Evolutionary conservation across 2,113 vertebrate genomes (phyloP).

Genomic region (Agapornis roseicollis): DNA sequence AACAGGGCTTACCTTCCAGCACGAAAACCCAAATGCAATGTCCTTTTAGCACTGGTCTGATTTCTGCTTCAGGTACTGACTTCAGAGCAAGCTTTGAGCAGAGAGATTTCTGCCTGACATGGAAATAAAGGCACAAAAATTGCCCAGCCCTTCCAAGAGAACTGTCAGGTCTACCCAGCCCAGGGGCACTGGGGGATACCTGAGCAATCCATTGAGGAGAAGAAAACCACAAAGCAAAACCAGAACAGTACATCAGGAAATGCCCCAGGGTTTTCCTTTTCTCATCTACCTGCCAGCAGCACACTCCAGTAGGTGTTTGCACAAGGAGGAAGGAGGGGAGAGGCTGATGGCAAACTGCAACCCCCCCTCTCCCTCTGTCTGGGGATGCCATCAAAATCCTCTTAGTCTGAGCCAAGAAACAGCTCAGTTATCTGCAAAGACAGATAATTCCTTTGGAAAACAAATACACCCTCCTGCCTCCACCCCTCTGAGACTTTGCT

Average conservation of each 20-base stretch:
- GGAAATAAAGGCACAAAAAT: not conserved
- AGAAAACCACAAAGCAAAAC: not conserved
- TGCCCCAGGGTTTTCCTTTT: not conserved
- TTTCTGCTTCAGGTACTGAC: not conserved
- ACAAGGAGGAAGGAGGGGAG: not conserved
- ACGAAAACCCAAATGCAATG: not conserved
- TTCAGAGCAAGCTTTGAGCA: not conserved
- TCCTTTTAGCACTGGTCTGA: not conserved
- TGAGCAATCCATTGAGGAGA: not conserved
- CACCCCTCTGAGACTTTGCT: not conserved
- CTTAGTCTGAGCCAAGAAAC: not conserved
- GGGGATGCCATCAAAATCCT: not conserved
- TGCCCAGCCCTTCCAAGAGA: not conserved
- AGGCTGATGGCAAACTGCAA: not conserved
- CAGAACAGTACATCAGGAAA: not conserved
- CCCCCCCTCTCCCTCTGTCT: not conserved
- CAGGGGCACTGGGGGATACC: fast-evolving
- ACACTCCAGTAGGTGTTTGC: fast-evolving
- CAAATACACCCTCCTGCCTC: not conserved
- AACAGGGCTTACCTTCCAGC: not conserved
- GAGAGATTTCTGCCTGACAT: not conserved
- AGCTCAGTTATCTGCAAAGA: not conserved
- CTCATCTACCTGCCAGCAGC: not conserved
- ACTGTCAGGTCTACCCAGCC: not conserved
- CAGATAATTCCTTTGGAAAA: not conserved